These are phyloP conservation scores for Antennarius maculatus DNA, from an alignment of 2,797 vertebrate genomes.

Conservation along the genomic window DNA sequence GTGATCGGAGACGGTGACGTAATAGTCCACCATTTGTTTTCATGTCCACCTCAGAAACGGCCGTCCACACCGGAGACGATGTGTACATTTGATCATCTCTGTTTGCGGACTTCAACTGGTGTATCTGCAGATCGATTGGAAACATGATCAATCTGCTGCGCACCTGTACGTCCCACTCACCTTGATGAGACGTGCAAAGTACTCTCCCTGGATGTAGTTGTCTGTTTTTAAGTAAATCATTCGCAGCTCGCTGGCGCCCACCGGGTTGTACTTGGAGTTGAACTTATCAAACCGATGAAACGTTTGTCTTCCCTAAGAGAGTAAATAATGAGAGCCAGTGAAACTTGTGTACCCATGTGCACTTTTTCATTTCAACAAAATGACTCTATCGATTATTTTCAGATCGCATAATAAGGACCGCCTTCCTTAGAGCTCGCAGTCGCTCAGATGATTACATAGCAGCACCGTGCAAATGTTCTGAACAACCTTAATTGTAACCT, in stretches of 20 bases:
- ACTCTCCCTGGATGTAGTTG: constrained; percentile 93
- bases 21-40: no score
- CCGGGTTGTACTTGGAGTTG: constrained; percentile 98
- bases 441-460: constrained; percentile 22
- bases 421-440: constrained; percentile 17
- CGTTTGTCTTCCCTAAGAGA: constrained; percentile 90
- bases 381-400: constrained; percentile 40
- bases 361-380: constrained; percentile 25
- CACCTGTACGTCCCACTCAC: constrained; percentile 63
- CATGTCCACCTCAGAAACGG: no score
- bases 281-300: constrained; percentile 99
- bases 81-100: no score
- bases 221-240: constrained; percentile 96
- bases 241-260: constrained; percentile 94
- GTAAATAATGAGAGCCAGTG: constrained; percentile 20
- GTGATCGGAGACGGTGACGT: no score
- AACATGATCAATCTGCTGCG: no score
- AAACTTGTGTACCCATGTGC: constrained; percentile 21
- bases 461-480: constrained; percentile 30
- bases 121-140: no score
- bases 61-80: no score
- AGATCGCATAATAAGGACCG: constrained; percentile 19
- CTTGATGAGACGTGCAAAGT: constrained; percentile 97
- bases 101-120: no score
- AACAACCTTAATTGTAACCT: constrained; percentile 37